These are phyloP conservation scores for Notamacropus eugenii DNA, from an alignment of 2,797 vertebrate species.

Conservation along the genomic window DNA sequence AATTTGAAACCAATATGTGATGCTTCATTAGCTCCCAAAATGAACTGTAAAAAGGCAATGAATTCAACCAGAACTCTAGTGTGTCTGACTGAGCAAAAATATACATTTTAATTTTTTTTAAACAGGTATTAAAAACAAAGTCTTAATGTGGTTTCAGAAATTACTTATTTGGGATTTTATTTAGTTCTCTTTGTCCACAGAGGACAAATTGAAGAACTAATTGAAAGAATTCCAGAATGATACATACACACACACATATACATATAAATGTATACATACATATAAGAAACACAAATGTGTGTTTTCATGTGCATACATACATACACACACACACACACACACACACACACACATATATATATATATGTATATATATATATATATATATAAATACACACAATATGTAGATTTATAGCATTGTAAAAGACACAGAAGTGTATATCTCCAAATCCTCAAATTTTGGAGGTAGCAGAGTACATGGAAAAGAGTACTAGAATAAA, in stretches of 20 bases:
- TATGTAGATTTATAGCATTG: not conserved
- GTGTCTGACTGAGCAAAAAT: conserved; percentile 73
- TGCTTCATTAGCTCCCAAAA: conserved; percentile 73
- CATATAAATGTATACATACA: not conserved
- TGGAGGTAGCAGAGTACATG: not conserved
- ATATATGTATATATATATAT: not conserved
- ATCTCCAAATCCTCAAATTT: not conserved
- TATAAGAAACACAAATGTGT: conserved; percentile 28
- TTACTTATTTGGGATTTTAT: conserved; percentile 59
- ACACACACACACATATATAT: too few relatives aligned
- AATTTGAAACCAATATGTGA: conserved; percentile 74
- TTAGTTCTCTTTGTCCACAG: not conserved
- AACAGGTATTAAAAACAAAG: conserved; percentile 72
- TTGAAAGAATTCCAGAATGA: not conserved
- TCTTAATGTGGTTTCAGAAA: conserved; percentile 73
- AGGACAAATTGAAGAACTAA: conserved; percentile 37
- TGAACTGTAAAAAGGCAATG: conserved; percentile 73
- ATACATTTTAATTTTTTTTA: conserved; percentile 73
- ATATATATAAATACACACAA: not conserved
- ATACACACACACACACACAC: too few relatives aligned
- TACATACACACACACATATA: not conserved
- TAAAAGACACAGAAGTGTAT: not conserved
- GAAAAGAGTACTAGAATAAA: not conserved
- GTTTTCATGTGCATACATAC: not conserved
- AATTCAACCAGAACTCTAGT: conserved; percentile 57